Conservation (phyloP, 2,888 invertebrate species). For the Odontocolon sp. region DNA sequence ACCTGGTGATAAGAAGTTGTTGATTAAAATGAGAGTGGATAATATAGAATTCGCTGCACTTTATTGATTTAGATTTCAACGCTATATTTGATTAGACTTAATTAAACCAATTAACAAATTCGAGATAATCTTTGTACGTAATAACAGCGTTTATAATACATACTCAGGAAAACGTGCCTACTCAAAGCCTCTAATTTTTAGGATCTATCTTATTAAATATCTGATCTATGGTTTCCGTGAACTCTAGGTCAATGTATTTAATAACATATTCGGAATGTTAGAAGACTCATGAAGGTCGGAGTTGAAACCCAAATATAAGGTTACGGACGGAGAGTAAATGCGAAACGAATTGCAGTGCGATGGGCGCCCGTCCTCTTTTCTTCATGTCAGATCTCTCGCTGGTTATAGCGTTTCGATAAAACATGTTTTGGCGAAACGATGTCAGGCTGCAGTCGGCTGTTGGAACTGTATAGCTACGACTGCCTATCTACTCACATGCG, state of each 20-base stretch:
- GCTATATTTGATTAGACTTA: neutral
- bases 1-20: no score
- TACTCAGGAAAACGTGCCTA: neutral
- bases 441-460: conserved; percentile 38
- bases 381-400: conserved; percentile 36
- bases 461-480: conserved; percentile 21
- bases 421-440: conserved; percentile 59
- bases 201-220: no score
- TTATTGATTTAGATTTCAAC: neutral
- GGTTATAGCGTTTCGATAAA: conserved; percentile 56
- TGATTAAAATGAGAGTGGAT: no score
- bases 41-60: neutral
- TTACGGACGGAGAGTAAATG: conserved; percentile 23
- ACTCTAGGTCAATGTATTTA: neutral
- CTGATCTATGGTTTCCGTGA: neutral
- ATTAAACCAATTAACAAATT: neutral
- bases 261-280: conserved; percentile 8
- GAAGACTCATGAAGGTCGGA: neutral
- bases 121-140: neutral
- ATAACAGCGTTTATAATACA: no score
- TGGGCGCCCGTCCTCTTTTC: conserved; percentile 9
- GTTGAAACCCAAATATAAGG: neutral
- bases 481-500: conserved; percentile 49
- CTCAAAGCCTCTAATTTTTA: no score
- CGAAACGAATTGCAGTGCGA: conserved; percentile 25